Evolutionary conservation across 2,113 vertebrate genomes (phyloP).

Genomic region (Perca flavescens): DNA sequence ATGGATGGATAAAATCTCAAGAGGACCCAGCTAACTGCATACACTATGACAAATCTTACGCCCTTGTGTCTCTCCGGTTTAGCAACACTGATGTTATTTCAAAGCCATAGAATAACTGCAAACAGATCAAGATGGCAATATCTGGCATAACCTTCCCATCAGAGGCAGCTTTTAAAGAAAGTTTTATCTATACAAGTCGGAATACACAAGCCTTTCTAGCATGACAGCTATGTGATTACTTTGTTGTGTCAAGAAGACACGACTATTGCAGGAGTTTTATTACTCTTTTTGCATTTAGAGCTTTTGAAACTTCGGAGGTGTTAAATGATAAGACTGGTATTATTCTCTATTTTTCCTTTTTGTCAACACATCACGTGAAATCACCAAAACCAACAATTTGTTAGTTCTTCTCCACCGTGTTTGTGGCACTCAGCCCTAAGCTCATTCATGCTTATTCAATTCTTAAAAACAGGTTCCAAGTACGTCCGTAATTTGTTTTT

Average conservation of each 20-base stretch:
- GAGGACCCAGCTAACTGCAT: conserved; percentile 19
- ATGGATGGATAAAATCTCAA: conserved; percentile 19
- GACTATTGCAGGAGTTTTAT: not conserved
- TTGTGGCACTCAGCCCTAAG: not conserved
- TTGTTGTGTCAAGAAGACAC: not conserved
- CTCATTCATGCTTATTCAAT: not conserved
- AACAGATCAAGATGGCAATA: conserved; percentile 6
- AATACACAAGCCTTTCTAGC: not conserved
- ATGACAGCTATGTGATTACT: not conserved
- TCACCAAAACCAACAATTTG: not conserved
- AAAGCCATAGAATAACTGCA: not conserved
- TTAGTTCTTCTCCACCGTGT: not conserved
- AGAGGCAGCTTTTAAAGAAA: not conserved
- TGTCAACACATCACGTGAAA: not conserved
- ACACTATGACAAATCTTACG: conserved; percentile 18
- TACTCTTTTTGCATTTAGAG: not conserved
- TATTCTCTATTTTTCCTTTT: not conserved
- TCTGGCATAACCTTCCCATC: not conserved
- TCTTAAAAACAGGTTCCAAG: not conserved
- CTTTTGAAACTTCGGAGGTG: not conserved
- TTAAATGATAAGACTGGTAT: not conserved
- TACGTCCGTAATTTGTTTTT: not conserved
- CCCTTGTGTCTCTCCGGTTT: not conserved
- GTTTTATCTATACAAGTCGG: too few relatives aligned
- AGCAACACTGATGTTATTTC: conserved; percentile 10